Conservation (phyloP, 2,113 vertebrate species). For the Vicugna pacos region DNA sequence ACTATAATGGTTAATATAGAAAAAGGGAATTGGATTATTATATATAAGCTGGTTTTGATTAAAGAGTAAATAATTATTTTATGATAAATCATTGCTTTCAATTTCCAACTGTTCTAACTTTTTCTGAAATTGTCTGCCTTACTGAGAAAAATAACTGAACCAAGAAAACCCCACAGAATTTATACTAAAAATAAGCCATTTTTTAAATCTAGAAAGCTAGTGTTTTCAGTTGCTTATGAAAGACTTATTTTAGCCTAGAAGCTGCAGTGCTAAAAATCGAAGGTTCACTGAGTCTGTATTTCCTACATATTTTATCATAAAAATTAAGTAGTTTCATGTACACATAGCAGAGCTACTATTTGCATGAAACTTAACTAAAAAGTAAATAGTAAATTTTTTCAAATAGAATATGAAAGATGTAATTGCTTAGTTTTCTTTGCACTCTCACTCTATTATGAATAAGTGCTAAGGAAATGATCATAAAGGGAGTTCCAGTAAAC, state of each 20-base stretch:
- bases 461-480: constrained; percentile 10
- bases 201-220: neutral
- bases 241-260: neutral
- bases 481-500: neutral
- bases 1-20: neutral
- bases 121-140: neutral
- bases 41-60: neutral
- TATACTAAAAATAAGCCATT: neutral
- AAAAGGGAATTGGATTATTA: neutral
- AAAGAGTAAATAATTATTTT: neutral
- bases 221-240: neutral
- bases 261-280: neutral
- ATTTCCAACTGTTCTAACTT: neutral
- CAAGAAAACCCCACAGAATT: neutral
- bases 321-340: neutral
- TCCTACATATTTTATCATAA: neutral
- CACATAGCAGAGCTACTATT: neutral
- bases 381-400: constrained; percentile 24
- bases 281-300: neutral
- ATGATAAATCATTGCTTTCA: neutral
- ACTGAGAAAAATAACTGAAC: neutral
- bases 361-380: neutral
- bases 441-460: neutral
- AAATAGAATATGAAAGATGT: neutral
- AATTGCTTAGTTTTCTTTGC: neutral